Base-by-base conservation (phyloP, 2,888 invertebrate species). In the Scaptomyza polygonia region DNA sequence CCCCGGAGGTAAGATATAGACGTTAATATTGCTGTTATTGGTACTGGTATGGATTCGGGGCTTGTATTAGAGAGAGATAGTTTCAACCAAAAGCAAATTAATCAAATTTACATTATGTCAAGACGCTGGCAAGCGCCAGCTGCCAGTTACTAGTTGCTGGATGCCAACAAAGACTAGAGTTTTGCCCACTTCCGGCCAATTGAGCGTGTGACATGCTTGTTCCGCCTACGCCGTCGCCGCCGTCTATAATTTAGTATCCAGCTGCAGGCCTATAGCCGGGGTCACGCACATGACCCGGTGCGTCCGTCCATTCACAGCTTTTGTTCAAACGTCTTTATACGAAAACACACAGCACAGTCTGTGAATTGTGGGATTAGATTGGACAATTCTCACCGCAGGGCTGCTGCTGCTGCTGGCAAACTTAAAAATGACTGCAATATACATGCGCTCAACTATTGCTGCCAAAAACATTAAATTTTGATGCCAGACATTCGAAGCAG, bases 41-140 rank as follows among this genome's bases (percentile, higher is more conserved):
- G 49, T 8, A 36, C 16, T 29, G n/a, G 18, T 12, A 32, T 27
- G 32, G 40, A 40, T 42, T 14, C 16, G 32, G 27, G 25, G 34
- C 40, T 42, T 9, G 45, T 27, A 21, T 12, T 27, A n/a, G 21
- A 21, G 12, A 21, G 34, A 8, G 40, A 36, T 40, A 18, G 32
- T 5, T 32, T 42, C 21, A 25, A 39, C 8, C 30, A 71, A 65
- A 75, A 69, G 67, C 64, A 79, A 83, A 79, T 83, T 79, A 83
- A 86, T 85, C 75, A 83, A 79, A 76, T 86, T 71, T 73, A 66
- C 72, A 76, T 80, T 77, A 74, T 77, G 78, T 80, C 82, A 84
- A 80, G 81, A 82, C 75, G 47, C 32, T 54, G 42, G 32, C 29
- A 42, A 43, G 34, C 47, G 42, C 18, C 55, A 42, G 45, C 27